Conservation (phyloP, 2,113 vertebrate genomes). For the Phalacrocorax pelagicus region DNA sequence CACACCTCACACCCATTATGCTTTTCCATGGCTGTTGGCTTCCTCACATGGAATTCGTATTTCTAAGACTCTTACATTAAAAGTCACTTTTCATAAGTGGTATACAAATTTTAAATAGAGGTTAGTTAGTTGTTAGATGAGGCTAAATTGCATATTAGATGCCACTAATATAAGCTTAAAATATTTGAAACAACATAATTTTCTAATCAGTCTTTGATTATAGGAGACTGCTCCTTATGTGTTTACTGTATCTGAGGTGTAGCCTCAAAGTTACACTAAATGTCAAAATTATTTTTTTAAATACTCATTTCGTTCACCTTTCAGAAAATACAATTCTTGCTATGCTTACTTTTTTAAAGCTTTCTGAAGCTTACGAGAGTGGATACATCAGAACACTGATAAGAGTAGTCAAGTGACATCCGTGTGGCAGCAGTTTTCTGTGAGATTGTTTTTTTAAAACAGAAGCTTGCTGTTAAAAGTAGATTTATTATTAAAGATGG, state of each 20-base stretch:
- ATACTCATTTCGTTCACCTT: not conserved
- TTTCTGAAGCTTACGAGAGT: not conserved
- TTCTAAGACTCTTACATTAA: not conserved
- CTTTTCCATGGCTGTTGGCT: not conserved
- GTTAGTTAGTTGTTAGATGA: not conserved
- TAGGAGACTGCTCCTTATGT: not conserved
- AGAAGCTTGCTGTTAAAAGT: not conserved
- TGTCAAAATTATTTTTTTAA: not conserved
- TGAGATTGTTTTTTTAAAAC: not conserved
- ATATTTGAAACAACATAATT: not conserved
- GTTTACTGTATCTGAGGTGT: not conserved
- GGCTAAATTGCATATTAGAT: not conserved
- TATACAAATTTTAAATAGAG: not conserved
- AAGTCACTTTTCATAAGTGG: not conserved
- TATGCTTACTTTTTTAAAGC: not conserved
- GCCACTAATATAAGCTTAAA: not conserved
- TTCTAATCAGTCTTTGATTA: not conserved
- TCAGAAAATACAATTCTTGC: not conserved
- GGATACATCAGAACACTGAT: not conserved
- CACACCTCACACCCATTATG: rapidly evolving
- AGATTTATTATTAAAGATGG: not conserved
- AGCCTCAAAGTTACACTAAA: not conserved
- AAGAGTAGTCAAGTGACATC: not conserved
- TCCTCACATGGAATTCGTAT: rapidly evolving
- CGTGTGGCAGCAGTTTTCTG: not conserved